These are phyloP conservation scores for Cephus pulcher DNA, from an alignment of 2,888 invertebrate genomes.

Conservation along the genomic window DNA sequence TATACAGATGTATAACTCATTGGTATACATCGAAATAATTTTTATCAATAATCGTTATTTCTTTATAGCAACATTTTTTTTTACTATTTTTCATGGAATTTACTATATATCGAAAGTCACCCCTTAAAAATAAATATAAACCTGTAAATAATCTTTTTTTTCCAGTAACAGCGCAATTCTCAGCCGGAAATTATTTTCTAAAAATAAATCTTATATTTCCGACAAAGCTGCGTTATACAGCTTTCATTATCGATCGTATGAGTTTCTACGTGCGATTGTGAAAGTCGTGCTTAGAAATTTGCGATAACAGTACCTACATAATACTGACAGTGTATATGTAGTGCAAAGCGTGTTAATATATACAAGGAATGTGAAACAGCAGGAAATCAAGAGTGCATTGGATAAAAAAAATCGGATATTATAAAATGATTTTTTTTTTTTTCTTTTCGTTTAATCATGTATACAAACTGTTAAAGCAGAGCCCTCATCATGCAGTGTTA, in stretches of 20 bases:
- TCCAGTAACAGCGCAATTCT: not conserved
- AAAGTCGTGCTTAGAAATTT: not conserved
- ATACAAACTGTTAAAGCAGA: conserved; percentile 60
- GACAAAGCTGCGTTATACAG: not conserved
- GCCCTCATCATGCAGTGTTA: conserved; percentile 53
- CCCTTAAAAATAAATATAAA: not conserved
- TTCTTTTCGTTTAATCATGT: conserved; percentile 25
- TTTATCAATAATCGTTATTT: no score
- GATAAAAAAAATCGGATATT: not conserved
- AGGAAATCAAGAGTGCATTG: not conserved
- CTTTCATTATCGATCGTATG: not conserved
- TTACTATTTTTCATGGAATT: not conserved
- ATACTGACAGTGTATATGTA: not conserved
- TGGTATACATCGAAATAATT: no score
- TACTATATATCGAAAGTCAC: not conserved
- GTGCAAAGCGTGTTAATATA: not conserved
- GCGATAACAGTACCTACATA: not conserved
- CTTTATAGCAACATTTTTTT: not conserved
- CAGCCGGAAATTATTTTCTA: not conserved
- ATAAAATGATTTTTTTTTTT: not conserved
- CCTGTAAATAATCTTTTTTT: not conserved
- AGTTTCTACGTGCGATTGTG: not conserved
- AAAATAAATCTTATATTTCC: not conserved
- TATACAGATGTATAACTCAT: no score
- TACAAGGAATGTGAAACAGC: not conserved